A percentile compares a stretch with the other conserved stretches of the same genome.
phyloP scores from a whole-genome alignment of 2,888 invertebrate species.

The Patella depressa region DNA sequence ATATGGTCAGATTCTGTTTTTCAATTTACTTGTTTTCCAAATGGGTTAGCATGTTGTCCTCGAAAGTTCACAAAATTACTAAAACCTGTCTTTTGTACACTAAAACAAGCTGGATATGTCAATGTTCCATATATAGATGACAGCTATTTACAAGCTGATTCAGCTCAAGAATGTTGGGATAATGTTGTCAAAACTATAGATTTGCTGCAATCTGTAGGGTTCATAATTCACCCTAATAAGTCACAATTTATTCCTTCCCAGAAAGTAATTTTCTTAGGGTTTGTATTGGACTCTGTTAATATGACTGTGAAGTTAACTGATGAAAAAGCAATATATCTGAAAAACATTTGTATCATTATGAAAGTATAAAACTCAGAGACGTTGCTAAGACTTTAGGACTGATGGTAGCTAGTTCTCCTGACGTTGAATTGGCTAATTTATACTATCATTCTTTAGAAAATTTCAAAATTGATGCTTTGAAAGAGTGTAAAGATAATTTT shows the following conservation, averaged over 20 bases:
- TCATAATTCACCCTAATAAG: background rate
- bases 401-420: background rate
- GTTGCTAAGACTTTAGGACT: background rate
- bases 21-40: slow-evolving; percentile 6
- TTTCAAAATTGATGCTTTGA: background rate
- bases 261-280: background rate
- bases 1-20: no score
- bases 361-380: background rate
- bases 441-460: background rate
- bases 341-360: background rate
- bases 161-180: background rate
- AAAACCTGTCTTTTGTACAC: background rate
- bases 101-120: background rate
- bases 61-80: slow-evolving; percentile 11
- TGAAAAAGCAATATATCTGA: background rate
- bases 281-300: background rate
- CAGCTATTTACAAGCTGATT: background rate
- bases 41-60: slow-evolving; percentile 8
- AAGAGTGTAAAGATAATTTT: background rate
- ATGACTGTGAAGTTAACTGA: background rate
- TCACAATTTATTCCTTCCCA: background rate
- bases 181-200: background rate
- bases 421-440: background rate
- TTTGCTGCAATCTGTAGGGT: background rate
- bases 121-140: no score